Conservation (phyloP, 2,888 invertebrate genomes). For the Homarus gammarus region DNA sequence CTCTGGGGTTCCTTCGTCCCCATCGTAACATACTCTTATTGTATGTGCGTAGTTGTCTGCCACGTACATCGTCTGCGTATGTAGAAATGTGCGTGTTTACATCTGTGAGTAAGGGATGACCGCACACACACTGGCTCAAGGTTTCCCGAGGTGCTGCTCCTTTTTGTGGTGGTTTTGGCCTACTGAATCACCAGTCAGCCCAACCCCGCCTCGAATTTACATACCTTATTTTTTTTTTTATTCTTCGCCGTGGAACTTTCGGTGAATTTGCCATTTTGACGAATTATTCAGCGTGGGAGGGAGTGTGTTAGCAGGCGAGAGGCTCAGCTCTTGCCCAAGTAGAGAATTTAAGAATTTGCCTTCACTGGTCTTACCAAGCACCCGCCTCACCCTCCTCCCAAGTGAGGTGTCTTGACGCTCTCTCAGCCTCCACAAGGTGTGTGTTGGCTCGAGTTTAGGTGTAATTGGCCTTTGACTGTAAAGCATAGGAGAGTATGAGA, state of each 20-base stretch:
- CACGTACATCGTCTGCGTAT: not conserved
- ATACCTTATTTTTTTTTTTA: not conserved
- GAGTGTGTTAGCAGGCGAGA: not conserved
- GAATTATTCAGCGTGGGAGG: not conserved
- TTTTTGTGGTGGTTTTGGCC: not conserved
- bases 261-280: not conserved
- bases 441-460: too few relatives aligned
- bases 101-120: slow-evolving; percentile 16
- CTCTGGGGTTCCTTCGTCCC: too few relatives aligned
- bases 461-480: too few relatives aligned
- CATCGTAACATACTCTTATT: too few relatives aligned
- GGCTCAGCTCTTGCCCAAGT: not conserved
- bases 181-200: not conserved
- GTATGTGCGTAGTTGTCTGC: too few relatives aligned
- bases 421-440: too few relatives aligned
- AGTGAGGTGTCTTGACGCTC: too few relatives aligned
- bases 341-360: not conserved
- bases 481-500: too few relatives aligned
- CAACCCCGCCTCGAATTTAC: not conserved
- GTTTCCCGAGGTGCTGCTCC: not conserved
- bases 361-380: not conserved
- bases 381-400: not conserved
- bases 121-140: slow-evolving; percentile 3
- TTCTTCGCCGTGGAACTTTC: not conserved
- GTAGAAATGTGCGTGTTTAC: not conserved